A percentile compares a stretch with the other conserved stretches of the same genome.
Evolutionary conservation across 2,113 vertebrate species (phyloP).

Genomic region (Phrynosoma blainvillii): DNA sequence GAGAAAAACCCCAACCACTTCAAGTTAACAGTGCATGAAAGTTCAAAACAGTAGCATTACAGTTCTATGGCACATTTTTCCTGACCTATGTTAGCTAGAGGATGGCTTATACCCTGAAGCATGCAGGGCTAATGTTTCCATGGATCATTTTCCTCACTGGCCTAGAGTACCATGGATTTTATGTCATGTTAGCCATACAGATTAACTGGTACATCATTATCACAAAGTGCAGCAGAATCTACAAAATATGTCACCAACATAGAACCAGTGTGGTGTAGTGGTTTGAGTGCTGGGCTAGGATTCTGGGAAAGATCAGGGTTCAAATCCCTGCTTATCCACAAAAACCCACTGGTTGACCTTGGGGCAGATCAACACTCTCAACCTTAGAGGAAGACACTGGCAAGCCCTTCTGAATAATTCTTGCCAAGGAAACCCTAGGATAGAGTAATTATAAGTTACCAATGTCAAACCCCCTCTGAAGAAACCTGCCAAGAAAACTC

Average conservation of each 20-base stretch:
- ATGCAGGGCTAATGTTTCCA: neutral
- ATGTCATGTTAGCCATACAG: neutral
- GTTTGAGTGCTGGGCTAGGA: too few species aligned
- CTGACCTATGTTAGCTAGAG: neutral
- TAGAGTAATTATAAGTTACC: too few species aligned
- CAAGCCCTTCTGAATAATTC: too few species aligned
- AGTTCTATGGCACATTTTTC: neutral
- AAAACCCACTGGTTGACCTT: too few species aligned
- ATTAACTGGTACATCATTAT: neutral
- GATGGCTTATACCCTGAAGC: neutral
- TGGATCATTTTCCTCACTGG: neutral
- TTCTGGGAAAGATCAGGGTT: too few species aligned
- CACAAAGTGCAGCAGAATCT: neutral
- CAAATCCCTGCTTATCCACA: too few species aligned
- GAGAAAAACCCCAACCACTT: neutral
- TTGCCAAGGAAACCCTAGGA: too few species aligned
- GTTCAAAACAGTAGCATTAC: neutral
- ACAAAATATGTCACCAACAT: neutral
- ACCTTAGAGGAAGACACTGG: too few species aligned
- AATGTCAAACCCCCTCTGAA: too few species aligned
- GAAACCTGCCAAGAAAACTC: too few species aligned
- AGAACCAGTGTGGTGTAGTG: too few species aligned
- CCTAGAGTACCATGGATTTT: neutral
- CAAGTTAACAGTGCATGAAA: neutral
- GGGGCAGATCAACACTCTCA: too few species aligned